phyloP scores from a whole-genome alignment of 2,797 vertebrate species.

The Gallinago solitaria region DNA sequence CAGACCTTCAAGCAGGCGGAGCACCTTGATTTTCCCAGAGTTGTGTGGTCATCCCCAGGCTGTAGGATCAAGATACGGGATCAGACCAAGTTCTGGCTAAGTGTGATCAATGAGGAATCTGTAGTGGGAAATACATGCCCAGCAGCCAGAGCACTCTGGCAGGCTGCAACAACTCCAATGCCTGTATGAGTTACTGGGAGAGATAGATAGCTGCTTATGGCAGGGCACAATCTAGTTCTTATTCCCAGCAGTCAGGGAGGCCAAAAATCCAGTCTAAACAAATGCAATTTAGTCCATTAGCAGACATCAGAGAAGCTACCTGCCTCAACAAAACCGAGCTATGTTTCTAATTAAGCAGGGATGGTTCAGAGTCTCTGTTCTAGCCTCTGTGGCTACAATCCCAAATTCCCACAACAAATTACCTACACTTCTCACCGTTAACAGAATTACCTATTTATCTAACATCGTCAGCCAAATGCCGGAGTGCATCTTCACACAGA shows the following conservation, averaged over 20 bases:
- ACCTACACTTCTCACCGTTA: not conserved
- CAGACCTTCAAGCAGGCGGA: not conserved
- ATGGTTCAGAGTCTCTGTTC: slow-evolving; percentile 13
- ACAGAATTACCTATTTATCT: slow-evolving; percentile 29
- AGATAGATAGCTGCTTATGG: not conserved
- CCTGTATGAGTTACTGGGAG: not conserved
- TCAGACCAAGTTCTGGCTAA: not conserved
- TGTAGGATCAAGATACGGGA: not conserved
- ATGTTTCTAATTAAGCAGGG: slow-evolving; percentile 3
- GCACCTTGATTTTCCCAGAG: not conserved
- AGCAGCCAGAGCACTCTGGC: not conserved
- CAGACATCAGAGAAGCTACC: slow-evolving; percentile 31
- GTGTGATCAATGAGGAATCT: not conserved
- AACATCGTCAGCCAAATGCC: not conserved
- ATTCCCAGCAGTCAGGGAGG: not conserved
- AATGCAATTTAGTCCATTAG: slow-evolving; percentile 16
- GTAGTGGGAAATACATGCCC: not conserved
- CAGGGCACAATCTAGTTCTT: not conserved
- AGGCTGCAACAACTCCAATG: not conserved
- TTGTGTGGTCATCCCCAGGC: not conserved
- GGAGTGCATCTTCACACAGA: not conserved
- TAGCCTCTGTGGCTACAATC: not conserved
- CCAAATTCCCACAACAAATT: slow-evolving; percentile 58
- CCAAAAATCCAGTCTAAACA: slow-evolving; percentile 2
- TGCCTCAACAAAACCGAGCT: slow-evolving; percentile 36